phyloP scores from a whole-genome alignment of 2,113 vertebrate genomes.

The Calonectris borealis region DNA sequence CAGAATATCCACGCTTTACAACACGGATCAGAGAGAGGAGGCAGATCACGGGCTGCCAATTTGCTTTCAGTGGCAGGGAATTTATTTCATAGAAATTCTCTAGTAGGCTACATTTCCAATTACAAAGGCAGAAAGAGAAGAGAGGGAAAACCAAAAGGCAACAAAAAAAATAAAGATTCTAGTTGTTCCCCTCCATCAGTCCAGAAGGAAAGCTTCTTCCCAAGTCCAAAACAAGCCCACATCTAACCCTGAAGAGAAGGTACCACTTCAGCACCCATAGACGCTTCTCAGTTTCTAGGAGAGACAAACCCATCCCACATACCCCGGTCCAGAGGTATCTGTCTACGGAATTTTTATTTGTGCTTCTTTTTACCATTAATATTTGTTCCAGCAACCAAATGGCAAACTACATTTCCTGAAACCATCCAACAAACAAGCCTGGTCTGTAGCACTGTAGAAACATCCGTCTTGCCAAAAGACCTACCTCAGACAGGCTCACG shows the following conservation, averaged over 20 bases:
- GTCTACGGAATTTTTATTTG: background rate
- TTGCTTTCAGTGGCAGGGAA: background rate
- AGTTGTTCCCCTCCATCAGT: background rate
- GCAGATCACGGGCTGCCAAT: background rate
- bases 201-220: background rate
- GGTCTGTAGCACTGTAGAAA: background rate
- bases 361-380: background rate
- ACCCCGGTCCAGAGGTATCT: background rate
- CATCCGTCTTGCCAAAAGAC: background rate
- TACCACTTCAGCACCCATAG: background rate
- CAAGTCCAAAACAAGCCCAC: background rate
- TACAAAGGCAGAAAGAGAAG: background rate
- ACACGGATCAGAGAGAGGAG: rapidly evolving
- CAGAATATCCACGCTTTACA: background rate
- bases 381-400: background rate
- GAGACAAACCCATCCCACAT: background rate
- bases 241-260: background rate
- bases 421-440: background rate
- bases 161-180: background rate
- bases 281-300: background rate
- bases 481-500: slow-evolving; percentile 75
- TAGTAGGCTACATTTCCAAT: background rate
- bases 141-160: background rate
- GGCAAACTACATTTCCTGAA: background rate
- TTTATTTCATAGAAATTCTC: background rate